Conservation (phyloP, 2,888 invertebrate genomes). For the Abrostola tripartita region DNA sequence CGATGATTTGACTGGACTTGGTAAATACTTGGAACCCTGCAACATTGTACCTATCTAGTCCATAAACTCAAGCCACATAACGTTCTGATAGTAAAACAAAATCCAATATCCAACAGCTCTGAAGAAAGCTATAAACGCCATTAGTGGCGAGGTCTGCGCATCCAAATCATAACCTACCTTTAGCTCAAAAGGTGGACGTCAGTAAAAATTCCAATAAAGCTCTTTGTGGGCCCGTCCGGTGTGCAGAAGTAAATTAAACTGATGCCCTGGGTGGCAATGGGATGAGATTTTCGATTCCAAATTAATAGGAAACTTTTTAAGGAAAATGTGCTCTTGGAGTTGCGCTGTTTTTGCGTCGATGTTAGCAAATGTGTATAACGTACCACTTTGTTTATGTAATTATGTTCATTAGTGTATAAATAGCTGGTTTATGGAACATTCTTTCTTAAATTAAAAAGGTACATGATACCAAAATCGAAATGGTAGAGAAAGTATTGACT, state of each 20-base stretch:
- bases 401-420: too few species aligned
- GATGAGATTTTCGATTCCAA: constrained; percentile 19
- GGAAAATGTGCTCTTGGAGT: neutral
- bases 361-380: too few species aligned
- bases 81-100: neutral
- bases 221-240: constrained; percentile 54
- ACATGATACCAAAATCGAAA: too few species aligned
- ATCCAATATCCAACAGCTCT: neutral
- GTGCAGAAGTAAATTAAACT: constrained; percentile 62
- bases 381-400: too few species aligned
- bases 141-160: constrained; percentile 34
- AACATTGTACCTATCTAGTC: neutral
- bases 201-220: constrained; percentile 67
- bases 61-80: neutral
- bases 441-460: too few species aligned
- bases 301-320: constrained; percentile 20
- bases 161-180: constrained; percentile 62
- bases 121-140: neutral
- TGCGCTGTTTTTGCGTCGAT: too few species aligned
- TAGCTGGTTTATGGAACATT: too few species aligned
- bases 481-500: too few species aligned
- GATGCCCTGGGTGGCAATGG: constrained; percentile 51
- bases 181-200: constrained; percentile 52
- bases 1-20: too few species aligned
- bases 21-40: too few species aligned